Conservation (phyloP, 1,140 invertebrate species). For the Euborellia annulipes region DNA sequence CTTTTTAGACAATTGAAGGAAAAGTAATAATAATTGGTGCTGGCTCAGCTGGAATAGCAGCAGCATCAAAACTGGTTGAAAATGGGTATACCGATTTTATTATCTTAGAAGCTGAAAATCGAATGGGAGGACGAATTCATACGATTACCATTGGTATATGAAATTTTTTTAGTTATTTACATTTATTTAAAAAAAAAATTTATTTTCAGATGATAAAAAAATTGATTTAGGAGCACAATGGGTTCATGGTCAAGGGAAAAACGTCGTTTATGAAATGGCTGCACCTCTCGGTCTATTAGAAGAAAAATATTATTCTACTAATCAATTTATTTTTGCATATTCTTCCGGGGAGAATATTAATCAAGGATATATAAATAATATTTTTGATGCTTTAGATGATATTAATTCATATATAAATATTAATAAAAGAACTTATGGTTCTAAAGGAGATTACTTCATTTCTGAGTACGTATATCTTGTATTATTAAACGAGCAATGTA, state of each 20-base stretch:
- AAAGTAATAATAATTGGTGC: constrained; percentile 40
- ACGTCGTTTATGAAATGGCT: constrained; percentile 47
- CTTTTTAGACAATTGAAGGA: constrained; percentile 10
- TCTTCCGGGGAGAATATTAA: constrained; percentile 16
- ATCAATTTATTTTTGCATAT: too few relatives aligned
- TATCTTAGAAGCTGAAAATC: constrained; percentile 49
- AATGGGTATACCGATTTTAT: constrained; percentile 32
- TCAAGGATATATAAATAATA: constrained; percentile 23
- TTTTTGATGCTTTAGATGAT: constrained; percentile 16
- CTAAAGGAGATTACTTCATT: too few relatives aligned
- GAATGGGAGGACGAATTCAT: constrained; percentile 52
- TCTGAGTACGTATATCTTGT: too few relatives aligned
- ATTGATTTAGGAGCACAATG: constrained; percentile 73
- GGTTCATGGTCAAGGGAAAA: constrained; percentile 62
- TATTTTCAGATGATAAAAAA: constrained; percentile 30
- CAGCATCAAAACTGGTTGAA: constrained; percentile 32
- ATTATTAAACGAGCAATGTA: too few relatives aligned
- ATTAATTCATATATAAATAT: too few relatives aligned
- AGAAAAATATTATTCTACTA: not conserved
- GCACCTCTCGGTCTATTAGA: constrained; percentile 35
- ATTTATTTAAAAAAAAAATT: too few relatives aligned
- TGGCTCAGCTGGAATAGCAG: constrained; percentile 40
- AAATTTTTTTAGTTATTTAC: too few relatives aligned
- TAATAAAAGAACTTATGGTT: too few relatives aligned
- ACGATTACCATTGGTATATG: constrained; percentile 38